A percentile compares a stretch with the other conserved stretches of the same genome.
Conservation (phyloP, 53 echinoderm and acorn worm species). For the Luidia sarsii region DNA sequence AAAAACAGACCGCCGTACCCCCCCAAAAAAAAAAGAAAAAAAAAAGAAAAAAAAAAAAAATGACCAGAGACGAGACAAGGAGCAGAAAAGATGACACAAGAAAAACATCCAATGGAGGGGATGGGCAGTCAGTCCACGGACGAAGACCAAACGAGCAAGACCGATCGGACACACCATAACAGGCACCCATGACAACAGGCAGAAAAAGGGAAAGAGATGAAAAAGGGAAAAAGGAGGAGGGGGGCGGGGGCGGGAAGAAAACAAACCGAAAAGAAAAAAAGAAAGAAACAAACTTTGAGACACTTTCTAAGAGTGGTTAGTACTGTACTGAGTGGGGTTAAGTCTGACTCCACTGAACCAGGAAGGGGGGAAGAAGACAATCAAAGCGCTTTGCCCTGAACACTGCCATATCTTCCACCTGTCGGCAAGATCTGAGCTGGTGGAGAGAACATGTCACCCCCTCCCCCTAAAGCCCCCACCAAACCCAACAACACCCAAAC, state of each 20-base stretch:
- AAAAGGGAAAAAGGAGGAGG: not conserved
- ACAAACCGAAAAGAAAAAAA: not conserved
- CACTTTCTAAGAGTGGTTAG: slow-evolving; percentile 5
- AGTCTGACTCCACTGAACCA: too few species aligned
- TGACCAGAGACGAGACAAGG: not conserved
- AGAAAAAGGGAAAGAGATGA: not conserved
- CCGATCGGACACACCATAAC: too few species aligned
- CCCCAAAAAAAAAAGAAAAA: too few species aligned
- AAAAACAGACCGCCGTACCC: not conserved
- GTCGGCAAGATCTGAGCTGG: too few species aligned
- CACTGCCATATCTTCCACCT: too few species aligned
- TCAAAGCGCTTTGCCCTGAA: too few species aligned
- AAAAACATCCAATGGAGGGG: not conserved
- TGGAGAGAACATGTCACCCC: too few species aligned
- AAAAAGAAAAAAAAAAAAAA: not conserved
- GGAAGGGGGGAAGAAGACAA: too few species aligned
- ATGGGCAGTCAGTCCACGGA: slow-evolving; percentile 9
- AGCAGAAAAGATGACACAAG: not conserved
- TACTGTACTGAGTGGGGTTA: too few species aligned
- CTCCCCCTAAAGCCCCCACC: too few species aligned
- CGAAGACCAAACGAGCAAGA: slow-evolving; percentile 16
- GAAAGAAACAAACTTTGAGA: slow-evolving; percentile 37
- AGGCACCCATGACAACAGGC: slow-evolving; percentile 13
- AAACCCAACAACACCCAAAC: too few species aligned
- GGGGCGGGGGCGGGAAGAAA: not conserved